Base-by-base conservation (phyloP, 2,113 vertebrate species). In the Oncorhynchus tshawytscha region DNA sequence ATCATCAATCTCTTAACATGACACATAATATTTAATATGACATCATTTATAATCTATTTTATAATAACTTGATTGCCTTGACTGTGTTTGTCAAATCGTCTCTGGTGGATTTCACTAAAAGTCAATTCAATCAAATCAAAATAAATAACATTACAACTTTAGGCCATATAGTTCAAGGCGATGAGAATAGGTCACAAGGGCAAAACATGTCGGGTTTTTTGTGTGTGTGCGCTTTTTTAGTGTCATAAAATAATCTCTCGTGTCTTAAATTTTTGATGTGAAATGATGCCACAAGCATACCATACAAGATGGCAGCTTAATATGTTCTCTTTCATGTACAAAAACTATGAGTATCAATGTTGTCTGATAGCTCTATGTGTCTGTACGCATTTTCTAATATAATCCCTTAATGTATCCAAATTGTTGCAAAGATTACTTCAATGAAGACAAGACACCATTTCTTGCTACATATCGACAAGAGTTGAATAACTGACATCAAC, bases 121-220 rank as follows among this genome's bases (percentile, higher is more conserved):
- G 57, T 70, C 39, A 18, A 78, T 25, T 25, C 48, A 22, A 39
- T 68, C 66, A 27, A 27, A 13, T 66, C 5, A 68, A 39, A 45
- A 67, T 27, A 71, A 75, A 71, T 1, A 51, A 75, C 29, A 71
- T 34, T 67, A 72, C 25, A 72, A 11, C 22, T 57, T 20, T 31
- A 73, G 67, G 74, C 27, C 87, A 88, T 85, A 85, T 81, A 86
- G 86, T 82, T 88, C 81, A 89, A 86, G 72, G 68, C 77, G 54
- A 70, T 20, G 64, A 5, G 72, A 31, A 31, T 5, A 57, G 22
- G 80, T 80, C 54, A 77, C 76, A 72, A 71, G 74, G 76, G 76
- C 77, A 76, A 60, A 78, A 54, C 67, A 11, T 45, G 67, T 68
- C 20, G 29, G 0, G 2, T 29, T n/a, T 2, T 31, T 68, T 39